Evolutionary conservation across 2,888 invertebrate species (phyloP).

Genomic region (Hololepta plana): DNA sequence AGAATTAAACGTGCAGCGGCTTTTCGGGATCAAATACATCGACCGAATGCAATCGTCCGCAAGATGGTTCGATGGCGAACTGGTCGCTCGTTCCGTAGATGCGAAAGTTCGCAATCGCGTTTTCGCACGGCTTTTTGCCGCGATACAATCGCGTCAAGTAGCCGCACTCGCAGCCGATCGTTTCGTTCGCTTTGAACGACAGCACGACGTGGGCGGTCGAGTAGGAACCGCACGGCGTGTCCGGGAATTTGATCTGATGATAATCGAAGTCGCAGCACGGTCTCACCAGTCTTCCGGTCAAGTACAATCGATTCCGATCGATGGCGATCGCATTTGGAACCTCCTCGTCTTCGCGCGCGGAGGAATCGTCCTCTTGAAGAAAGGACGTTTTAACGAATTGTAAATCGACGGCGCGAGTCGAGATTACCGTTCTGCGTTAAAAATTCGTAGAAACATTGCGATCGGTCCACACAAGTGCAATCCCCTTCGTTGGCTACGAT

Average conservation of each 20-base stretch:
- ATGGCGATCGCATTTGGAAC: not conserved
- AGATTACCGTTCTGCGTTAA: no score
- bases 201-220: conserved; percentile 12
- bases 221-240: conserved; percentile 17
- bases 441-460: no score
- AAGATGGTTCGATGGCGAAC: conserved; percentile 14
- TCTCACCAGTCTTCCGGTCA: conserved; percentile 10
- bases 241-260: conserved; percentile 14
- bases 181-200: conserved; percentile 7
- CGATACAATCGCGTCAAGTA: no score
- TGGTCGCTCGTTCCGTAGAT: conserved; percentile 12
- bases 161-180: conserved; percentile 9
- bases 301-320: conserved; percentile 6
- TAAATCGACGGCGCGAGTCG: no score
- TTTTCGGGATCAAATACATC: conserved; percentile 11
- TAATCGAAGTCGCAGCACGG: conserved; percentile 13
- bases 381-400: conserved; percentile 2
- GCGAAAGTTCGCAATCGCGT: conserved; percentile 12
- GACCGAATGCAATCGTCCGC: no score
- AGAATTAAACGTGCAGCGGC: conserved; percentile 5
- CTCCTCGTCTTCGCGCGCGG: no score
- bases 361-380: not conserved
- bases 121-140: conserved; percentile 5
- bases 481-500: no score
- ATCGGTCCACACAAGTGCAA: no score